Conservation (phyloP, 2,888 invertebrate species). For the Mesorhabditis spiculigera region DNA sequence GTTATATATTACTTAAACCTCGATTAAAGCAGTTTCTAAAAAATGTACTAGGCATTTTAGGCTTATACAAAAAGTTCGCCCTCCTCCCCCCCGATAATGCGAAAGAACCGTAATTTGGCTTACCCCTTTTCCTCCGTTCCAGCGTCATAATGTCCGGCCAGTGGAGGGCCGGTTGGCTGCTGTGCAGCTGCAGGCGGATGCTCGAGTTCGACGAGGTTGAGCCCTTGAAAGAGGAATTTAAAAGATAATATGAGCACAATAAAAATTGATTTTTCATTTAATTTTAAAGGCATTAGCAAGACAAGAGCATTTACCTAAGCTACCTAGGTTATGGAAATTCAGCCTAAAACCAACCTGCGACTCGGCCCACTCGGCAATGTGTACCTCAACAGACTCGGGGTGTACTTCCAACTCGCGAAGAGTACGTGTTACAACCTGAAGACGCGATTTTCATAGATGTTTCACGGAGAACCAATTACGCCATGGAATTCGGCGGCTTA, state of each 20-base stretch:
- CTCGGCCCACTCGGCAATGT: not conserved
- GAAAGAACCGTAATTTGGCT: not conserved
- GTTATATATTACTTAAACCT: too few species aligned
- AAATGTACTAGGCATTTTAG: too few species aligned
- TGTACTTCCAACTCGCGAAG: not conserved
- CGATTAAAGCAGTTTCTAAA: too few species aligned
- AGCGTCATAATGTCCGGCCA: constrained; percentile 4
- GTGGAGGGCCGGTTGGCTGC: constrained; percentile 2
- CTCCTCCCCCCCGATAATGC: too few species aligned
- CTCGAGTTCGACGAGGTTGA: constrained; percentile 1
- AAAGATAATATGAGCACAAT: too few species aligned
- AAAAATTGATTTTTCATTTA: too few species aligned
- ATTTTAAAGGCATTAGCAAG: too few species aligned
- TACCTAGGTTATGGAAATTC: too few species aligned
- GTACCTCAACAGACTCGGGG: not conserved
- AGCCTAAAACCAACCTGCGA: not conserved
- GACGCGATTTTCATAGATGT: not conserved
- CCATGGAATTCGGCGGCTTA: too few species aligned
- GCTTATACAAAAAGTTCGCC: too few species aligned
- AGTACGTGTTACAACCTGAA: not conserved
- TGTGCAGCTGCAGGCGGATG: not conserved
- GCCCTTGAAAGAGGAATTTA: not conserved
- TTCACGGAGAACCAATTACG: too few species aligned
- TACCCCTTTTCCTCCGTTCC: not conserved
- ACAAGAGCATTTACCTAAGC: too few species aligned